These are phyloP conservation scores for Nasonia longicornis DNA, from an alignment of 1,140 invertebrate genomes.

Conservation along the genomic window DNA sequence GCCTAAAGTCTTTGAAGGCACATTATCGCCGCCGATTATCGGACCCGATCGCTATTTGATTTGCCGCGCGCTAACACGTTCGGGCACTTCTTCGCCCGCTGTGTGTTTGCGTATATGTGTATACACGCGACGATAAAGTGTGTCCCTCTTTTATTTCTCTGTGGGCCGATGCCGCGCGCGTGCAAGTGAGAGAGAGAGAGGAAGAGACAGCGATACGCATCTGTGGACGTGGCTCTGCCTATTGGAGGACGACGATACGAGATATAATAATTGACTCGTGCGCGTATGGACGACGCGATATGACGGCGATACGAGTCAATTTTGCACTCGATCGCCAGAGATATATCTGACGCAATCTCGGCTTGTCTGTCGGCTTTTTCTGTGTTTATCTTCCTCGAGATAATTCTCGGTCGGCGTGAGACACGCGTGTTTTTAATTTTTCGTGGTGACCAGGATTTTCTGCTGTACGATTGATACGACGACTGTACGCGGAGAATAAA, in stretches of 20 bases:
- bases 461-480: background rate
- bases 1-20: constrained; percentile 33
- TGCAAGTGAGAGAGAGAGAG: too few relatives aligned
- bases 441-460: background rate
- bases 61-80: constrained; percentile 31
- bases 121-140: background rate
- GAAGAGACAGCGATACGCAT: constrained; percentile 21
- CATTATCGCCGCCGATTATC: constrained; percentile 39
- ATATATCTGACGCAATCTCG: background rate
- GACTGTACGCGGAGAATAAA: too few relatives aligned
- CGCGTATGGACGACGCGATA: background rate
- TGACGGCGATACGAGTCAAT: constrained; percentile 3
- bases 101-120: background rate
- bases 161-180: background rate
- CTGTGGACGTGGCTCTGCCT: background rate
- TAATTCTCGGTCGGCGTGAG: background rate
- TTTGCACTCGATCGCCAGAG: constrained; percentile 4
- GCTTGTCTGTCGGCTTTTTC: background rate
- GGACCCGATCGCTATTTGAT: constrained; percentile 36
- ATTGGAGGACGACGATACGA: background rate
- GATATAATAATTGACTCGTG: constrained; percentile 23
- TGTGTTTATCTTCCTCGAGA: too few relatives aligned
- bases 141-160: background rate
- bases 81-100: constrained; percentile 12
- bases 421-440: background rate